Percentiles rank a stretch among this genome's conserved stretches.
phyloP scores from a whole-genome alignment of 2,113 vertebrate species.

The Pluvialis apricaria region DNA sequence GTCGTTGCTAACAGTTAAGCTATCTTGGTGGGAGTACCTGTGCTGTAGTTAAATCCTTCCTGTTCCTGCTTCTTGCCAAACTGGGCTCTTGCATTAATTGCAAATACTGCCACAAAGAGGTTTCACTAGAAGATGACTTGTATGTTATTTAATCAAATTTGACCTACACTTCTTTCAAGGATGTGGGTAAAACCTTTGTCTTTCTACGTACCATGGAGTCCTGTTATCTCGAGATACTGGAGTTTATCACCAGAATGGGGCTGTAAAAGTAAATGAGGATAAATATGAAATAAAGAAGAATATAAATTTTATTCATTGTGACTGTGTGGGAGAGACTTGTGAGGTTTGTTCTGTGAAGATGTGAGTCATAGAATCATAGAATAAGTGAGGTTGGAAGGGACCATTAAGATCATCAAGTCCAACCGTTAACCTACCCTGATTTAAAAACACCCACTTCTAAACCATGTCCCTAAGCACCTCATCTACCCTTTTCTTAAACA shows the following conservation, averaged over 20 bases:
- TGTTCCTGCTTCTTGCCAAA: not conserved
- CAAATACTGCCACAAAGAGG: too few species aligned
- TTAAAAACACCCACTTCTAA: too few species aligned
- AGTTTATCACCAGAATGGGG: not conserved
- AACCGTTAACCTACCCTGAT: too few species aligned
- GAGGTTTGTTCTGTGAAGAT: not conserved
- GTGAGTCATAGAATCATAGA: too few species aligned
- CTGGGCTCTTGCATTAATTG: too few species aligned
- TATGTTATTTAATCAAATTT: not conserved
- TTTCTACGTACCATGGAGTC: not conserved
- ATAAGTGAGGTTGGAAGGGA: too few species aligned
- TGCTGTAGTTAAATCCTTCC: not conserved
- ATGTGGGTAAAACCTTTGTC: not conserved
- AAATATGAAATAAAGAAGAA: not conserved
- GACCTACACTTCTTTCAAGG: not conserved
- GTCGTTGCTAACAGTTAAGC: not conserved
- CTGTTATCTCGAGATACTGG: not conserved
- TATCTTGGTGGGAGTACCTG: not conserved
- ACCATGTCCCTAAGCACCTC: too few species aligned
- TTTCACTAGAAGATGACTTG: too few species aligned
- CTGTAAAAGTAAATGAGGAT: not conserved
- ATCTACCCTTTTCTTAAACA: too few species aligned
- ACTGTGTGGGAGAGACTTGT: not conserved
- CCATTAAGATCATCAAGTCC: too few species aligned
- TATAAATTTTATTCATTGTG: not conserved